Conservation (phyloP, 2,113 vertebrate genomes). For the Nerophis ophidion region DNA sequence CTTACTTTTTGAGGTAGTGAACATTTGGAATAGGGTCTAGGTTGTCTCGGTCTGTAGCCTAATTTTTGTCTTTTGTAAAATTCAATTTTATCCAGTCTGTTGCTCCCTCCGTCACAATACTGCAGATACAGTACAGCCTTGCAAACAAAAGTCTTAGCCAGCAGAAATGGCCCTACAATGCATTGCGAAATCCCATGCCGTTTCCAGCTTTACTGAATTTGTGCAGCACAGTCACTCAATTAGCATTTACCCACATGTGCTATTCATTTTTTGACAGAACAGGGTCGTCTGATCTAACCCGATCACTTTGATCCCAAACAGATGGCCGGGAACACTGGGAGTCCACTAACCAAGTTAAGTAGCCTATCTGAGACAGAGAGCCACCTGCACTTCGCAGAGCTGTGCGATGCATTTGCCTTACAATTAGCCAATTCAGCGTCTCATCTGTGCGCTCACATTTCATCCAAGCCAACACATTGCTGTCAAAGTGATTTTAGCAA, state of each 20-base stretch:
- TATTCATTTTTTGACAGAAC: conserved; percentile 15
- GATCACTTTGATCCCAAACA: conserved; percentile 41
- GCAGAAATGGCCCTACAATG: no score
- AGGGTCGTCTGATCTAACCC: conserved; percentile 19
- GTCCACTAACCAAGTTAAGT: conserved; percentile 36
- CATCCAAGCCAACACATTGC: conserved; percentile 10
- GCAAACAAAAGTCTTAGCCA: no score
- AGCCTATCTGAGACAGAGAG: conserved; percentile 30
- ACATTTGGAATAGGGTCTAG: no score
- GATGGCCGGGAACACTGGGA: conserved; percentile 35
- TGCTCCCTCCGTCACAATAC: no score
- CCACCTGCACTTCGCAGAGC: conserved; percentile 48
- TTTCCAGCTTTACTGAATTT: conserved; percentile 15
- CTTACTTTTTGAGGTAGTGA: no score
- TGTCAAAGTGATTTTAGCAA: conserved; percentile 12
- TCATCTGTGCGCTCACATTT: conserved; percentile 18
- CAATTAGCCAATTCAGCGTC: conserved; percentile 12
- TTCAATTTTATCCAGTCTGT: no score
- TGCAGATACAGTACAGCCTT: no score
- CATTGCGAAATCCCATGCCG: no score
- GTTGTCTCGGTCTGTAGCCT: no score
- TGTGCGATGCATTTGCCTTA: conserved; percentile 4
- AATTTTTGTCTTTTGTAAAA: no score
- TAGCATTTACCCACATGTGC: conserved; percentile 12
- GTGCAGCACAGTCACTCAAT: conserved; percentile 5